Percentiles rank a stretch among this genome's conserved stretches.
phyloP scores from a whole-genome alignment of 2,888 invertebrate species.

The Coleophora flavipennella region DNA sequence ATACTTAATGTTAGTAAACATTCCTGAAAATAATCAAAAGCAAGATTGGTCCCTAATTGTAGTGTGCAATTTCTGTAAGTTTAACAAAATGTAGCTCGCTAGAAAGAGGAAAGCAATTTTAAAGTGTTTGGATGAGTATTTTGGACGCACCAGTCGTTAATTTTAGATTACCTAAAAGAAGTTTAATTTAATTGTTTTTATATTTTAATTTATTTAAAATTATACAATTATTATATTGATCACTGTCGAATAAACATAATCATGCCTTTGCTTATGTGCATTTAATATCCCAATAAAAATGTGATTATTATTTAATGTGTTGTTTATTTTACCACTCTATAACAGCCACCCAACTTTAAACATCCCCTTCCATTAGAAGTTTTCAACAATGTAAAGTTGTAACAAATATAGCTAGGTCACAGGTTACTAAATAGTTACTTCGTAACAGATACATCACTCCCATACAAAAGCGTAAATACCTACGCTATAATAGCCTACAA shows the following conservation, averaged over 20 bases:
- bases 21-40: no score
- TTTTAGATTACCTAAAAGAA: conserved; percentile 48
- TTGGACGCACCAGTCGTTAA: conserved; percentile 61
- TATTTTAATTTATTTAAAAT: conserved; percentile 60
- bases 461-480: no score
- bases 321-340: conserved; percentile 19
- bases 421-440: no score
- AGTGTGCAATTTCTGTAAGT: conserved; percentile 27
- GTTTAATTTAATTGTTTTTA: conserved; percentile 33
- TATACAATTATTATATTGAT: conserved; percentile 40
- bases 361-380: no score
- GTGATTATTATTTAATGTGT: conserved; percentile 55
- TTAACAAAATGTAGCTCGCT: conserved; percentile 16
- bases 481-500: no score
- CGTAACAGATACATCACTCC: no score
- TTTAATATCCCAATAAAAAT: conserved; percentile 69
- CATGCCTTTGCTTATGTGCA: conserved; percentile 60
- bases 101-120: conserved; percentile 22
- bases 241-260: conserved; percentile 54
- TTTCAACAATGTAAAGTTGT: no score
- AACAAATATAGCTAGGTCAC: no score
- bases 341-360: no score
- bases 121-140: conserved; percentile 33
- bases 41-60: no score
- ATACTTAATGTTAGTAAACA: no score